Percentiles rank a stretch among this genome's conserved stretches.
phyloP scores from a whole-genome alignment of 2,113 vertebrate genomes.

The Pseudolaguvia tuberculata region DNA sequence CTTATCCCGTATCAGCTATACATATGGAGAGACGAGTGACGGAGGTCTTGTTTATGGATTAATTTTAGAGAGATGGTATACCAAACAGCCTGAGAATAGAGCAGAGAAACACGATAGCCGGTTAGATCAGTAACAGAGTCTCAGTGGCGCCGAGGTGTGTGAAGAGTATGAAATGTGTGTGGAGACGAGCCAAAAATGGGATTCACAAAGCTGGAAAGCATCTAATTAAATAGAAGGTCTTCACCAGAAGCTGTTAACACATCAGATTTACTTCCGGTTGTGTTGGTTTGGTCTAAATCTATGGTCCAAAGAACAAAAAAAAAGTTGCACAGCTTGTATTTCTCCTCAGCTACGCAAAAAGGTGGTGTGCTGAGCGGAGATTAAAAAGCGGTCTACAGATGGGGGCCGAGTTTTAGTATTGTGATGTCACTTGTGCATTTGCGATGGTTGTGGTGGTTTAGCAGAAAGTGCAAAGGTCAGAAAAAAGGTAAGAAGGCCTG shows the following conservation, averaged over 20 bases:
- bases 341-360: not conserved
- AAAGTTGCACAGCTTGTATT: not conserved
- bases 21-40: not conserved
- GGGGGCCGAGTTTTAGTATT: no score
- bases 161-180: not conserved
- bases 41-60: constrained; percentile 21
- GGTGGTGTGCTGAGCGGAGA: not conserved
- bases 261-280: not conserved
- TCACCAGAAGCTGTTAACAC: constrained; percentile 17
- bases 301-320: not conserved
- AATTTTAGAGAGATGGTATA: constrained; percentile 19
- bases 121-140: constrained; percentile 32
- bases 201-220: not conserved
- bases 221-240: constrained; percentile 46
- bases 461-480: no score
- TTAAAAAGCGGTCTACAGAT: not conserved
- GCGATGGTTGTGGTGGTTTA: no score
- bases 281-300: not conserved
- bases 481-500: not conserved
- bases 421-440: no score
- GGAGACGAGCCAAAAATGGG: not conserved
- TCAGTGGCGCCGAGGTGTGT: constrained; percentile 31
- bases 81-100: constrained; percentile 28
- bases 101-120: constrained; percentile 20
- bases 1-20: not conserved